Conservation (phyloP, 1,140 invertebrate genomes). For the Drosophila subobscura region DNA sequence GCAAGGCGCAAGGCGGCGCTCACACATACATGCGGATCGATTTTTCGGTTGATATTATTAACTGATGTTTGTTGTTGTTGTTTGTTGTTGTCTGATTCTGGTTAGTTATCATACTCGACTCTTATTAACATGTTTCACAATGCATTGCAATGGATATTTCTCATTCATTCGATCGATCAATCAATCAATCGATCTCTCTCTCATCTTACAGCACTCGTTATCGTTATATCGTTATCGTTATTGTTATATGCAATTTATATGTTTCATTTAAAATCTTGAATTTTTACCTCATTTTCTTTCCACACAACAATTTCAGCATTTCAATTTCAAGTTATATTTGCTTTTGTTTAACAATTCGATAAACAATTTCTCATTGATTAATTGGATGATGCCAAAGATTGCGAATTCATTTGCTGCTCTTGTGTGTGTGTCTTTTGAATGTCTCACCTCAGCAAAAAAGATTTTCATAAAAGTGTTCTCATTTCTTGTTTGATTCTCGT, state of each 20-base stretch:
- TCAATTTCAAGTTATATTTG: conserved; percentile 51
- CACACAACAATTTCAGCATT: conserved; percentile 83
- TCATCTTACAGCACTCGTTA: conserved; percentile 67
- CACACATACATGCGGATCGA: conserved; percentile 71
- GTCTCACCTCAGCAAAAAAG: conserved; percentile 83
- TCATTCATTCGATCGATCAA: conserved; percentile 39
- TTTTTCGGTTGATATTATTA: conserved; percentile 36
- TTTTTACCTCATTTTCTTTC: conserved; percentile 83
- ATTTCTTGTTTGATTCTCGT: conserved; percentile 13
- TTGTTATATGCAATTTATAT: conserved; percentile 45
- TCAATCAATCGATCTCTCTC: conserved; percentile 13
- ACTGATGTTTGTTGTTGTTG: conserved; percentile 48
- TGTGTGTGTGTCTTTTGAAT: conserved; percentile 83
- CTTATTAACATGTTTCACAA: conserved; percentile 83
- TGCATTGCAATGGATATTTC: conserved; percentile 79
- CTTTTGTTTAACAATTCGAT: conserved; percentile 42
- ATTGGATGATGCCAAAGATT: conserved; percentile 45
- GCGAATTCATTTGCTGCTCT: conserved; percentile 73
- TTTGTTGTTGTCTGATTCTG: conserved; percentile 53
- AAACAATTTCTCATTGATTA: conserved; percentile 30
- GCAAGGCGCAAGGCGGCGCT: conserved; percentile 72
- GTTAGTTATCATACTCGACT: conserved; percentile 68
- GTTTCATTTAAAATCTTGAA: conserved; percentile 34
- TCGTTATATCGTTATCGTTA: conserved; percentile 55
- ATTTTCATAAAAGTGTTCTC: conserved; percentile 32